These are phyloP conservation scores for Calephelis perditalis DNA, from an alignment of 2,888 invertebrate species.

Conservation along the genomic window DNA sequence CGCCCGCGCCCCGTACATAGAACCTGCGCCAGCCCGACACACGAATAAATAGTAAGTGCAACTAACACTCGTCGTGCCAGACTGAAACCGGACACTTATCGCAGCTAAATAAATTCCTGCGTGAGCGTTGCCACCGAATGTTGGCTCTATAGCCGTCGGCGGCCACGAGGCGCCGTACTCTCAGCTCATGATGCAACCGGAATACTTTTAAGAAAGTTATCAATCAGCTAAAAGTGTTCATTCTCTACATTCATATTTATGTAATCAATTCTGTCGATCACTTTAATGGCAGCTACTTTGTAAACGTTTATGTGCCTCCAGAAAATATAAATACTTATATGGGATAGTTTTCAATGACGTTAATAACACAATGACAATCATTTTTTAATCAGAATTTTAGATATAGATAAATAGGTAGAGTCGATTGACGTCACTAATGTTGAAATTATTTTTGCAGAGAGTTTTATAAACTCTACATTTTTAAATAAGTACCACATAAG, in stretches of 20 bases:
- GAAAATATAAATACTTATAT: too few species aligned
- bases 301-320: neutral
- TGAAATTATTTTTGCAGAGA: too few species aligned
- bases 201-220: constrained; percentile 43
- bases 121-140: constrained; percentile 65
- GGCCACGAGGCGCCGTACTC: constrained; percentile 33
- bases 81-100: constrained; percentile 76
- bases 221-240: constrained; percentile 35
- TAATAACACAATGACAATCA: too few species aligned
- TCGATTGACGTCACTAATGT: too few species aligned
- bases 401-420: too few species aligned
- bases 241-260: neutral
- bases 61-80: constrained; percentile 67
- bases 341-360: too few species aligned
- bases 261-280: constrained; percentile 1
- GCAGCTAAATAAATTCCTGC: constrained; percentile 67
- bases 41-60: constrained; percentile 65
- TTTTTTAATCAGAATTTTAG: too few species aligned
- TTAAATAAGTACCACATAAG: too few species aligned
- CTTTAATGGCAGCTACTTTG: neutral
- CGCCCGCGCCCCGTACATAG: constrained; percentile 47
- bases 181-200: constrained; percentile 50
- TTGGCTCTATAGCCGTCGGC: constrained; percentile 35
- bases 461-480: too few species aligned
- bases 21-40: constrained; percentile 70